These are phyloP conservation scores for Temnothorax curvispinosus DNA, from an alignment of 1,140 invertebrate genomes.

Conservation along the genomic window DNA sequence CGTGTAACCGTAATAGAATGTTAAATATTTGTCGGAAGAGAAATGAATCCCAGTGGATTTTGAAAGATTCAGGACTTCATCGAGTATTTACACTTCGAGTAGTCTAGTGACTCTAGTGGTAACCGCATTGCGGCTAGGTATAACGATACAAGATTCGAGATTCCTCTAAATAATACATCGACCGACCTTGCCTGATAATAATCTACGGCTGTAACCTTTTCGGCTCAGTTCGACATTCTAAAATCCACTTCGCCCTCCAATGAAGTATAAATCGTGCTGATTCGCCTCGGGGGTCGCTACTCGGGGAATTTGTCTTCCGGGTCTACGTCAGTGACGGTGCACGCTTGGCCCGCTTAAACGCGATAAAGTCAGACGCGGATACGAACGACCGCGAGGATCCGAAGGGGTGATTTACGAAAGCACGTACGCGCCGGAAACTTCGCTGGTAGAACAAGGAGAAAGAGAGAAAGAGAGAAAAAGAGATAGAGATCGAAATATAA, in stretches of 20 bases:
- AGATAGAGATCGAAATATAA: background rate
- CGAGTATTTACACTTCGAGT: background rate
- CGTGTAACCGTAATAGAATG: background rate
- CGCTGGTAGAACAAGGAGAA: slow-evolving; percentile 4
- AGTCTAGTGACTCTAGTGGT: background rate
- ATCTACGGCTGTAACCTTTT: background rate
- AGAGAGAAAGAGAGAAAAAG: background rate
- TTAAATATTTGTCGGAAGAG: background rate
- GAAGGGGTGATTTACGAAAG: slow-evolving; percentile 65
- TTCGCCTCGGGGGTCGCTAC: slow-evolving; percentile 50
- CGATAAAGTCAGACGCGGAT: slow-evolving; percentile 46
- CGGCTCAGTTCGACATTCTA: slow-evolving; percentile 48
- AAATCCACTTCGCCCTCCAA: slow-evolving; percentile 53
- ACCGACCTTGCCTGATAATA: slow-evolving; percentile 29
- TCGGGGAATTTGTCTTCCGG: slow-evolving; percentile 43
- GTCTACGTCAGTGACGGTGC: slow-evolving; percentile 29
- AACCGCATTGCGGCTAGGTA: slow-evolving; percentile 10
- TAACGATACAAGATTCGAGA: slow-evolving; percentile 3
- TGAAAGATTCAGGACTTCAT: background rate
- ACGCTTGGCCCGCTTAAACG: slow-evolving; percentile 38
- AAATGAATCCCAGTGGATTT: background rate
- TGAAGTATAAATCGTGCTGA: slow-evolving; percentile 60
- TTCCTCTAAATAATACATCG: slow-evolving; percentile 51
- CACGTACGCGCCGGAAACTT: slow-evolving; percentile 44
- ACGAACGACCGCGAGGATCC: slow-evolving; percentile 54